Evolutionary conservation across 2,888 invertebrate species (phyloP), one percentile per base, ranked within the genome.

Genomic region (Oxystoma pomonae): DNA sequence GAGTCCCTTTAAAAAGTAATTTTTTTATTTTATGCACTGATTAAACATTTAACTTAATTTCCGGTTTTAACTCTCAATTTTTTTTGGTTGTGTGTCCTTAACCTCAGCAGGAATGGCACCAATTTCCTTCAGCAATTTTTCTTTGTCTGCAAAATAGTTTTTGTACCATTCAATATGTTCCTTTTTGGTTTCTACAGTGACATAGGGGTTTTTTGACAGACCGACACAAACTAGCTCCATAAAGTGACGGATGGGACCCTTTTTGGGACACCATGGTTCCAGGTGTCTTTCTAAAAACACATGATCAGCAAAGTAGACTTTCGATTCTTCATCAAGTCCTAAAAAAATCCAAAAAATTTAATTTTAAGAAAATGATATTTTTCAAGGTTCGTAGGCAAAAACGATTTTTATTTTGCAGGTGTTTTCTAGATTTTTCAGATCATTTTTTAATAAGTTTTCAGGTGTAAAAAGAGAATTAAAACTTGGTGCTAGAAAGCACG

Each of bases 221-320:
- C 98, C 98, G 0, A 91, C 87, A 71, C 92, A 91, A 0, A 98
- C 97, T 3, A 98, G 83, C 75, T 99, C 97, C 98, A 99, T 98
- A 78, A 96, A 99, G 79, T 98, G 94, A 5, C 96, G 85, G 68
- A 99, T 84, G 0, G 98, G 98, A 0, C 98, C 98, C 70, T 84
- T 87, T 56, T 82, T 84, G 0, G 98, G 98, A 77, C 98, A 98
- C 92, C 95, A 95, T 0, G 85, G 87, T 72, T 91, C 89, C 16
- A 98, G 82, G 76, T 93, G 89, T 16, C 87, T 83, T 66, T 98
- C 97, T 12, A 98, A 82, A 80, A 99, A 97, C 20, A 99, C 86
- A 77, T 99, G 99, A 70, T 98, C 96, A 0, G 94, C 88, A 78
- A 99, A 99, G 70, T 92, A 90, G 0, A 88, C 87, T 75, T 78